Base-by-base conservation (phyloP, 2,888 invertebrate species). In the Aphidoletes aphidimyza region DNA sequence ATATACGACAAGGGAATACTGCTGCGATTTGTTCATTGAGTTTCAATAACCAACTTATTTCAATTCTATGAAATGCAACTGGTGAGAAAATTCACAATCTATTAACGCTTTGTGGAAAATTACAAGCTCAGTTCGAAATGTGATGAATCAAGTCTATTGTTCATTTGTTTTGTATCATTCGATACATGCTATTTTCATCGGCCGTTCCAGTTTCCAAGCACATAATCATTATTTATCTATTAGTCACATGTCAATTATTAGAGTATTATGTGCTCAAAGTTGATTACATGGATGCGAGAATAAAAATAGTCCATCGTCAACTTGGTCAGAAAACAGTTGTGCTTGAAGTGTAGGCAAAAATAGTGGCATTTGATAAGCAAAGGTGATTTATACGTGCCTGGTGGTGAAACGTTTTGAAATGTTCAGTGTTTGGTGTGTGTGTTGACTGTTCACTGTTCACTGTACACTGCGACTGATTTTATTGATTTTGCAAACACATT, bases 201-300 rank as follows among this genome's bases (percentile, higher is more conserved):
- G 6, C n/a, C n/a, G n/a, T n/a, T n/a, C n/a, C n/a, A 42, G 42
- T 42, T 42, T 9, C 42, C 42, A 42, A 14, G 42, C 42, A 42
- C 42, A 42, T 14, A 42, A 30, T 69, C 69, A 69, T 69, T 30
- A 69, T 69, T 69, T 14, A 69, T 69, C 34, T 30, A 69, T 69
- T 69, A 34, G 69, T 30, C 14, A 30, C 8, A 30, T 69, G 69
- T 69, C 69, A 69, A 69, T 69, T n/a, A n/a, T n/a, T 69, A 69
- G 34, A 69, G 69, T 17, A 69, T 30, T 69, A 69, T 69, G 34
- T 69, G 69, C 69, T 69, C 69, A 69, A 34, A 69, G 26, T 69
- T 69, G 30, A 69, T 69, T 34, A 54, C 69, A 69, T 69, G 69
- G 14, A 30, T 1, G 22, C 54, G 14, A 5, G 22, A 54, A 26